These are phyloP conservation scores for Microcebus tavaratra DNA, from an alignment of 2,113 vertebrate genomes.

Conservation along the genomic window DNA sequence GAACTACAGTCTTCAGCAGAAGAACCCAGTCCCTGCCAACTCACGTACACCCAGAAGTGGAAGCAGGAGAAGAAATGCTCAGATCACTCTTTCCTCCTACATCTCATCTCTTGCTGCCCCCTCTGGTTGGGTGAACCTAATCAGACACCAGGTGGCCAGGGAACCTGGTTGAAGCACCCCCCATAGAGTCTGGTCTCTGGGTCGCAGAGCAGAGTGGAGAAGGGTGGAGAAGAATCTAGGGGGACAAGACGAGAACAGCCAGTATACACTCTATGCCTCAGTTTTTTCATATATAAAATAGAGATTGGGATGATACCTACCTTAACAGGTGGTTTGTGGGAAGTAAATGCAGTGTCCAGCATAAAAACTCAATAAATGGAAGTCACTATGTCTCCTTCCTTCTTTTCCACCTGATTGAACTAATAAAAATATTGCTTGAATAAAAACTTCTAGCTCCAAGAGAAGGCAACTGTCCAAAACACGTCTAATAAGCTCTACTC, in stretches of 20 bases:
- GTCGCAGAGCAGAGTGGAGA: background rate
- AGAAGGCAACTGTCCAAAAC: background rate
- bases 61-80: background rate
- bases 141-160: background rate
- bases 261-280: accelerated
- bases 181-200: background rate
- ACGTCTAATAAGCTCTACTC: background rate
- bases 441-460: background rate
- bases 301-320: background rate
- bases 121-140: background rate
- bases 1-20: background rate
- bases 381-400: background rate
- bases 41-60: background rate
- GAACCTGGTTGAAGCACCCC: background rate
- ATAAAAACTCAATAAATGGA: conserved; percentile 15
- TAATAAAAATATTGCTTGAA: conserved; percentile 6
- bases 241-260: background rate
- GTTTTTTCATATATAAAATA: background rate
- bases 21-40: background rate
- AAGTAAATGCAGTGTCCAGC: background rate
- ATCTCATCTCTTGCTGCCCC: background rate
- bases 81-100: background rate
- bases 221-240: background rate
- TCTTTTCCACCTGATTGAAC: background rate
- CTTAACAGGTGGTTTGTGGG: background rate